These are phyloP conservation scores for Procavia capensis DNA, from an alignment of 2,113 vertebrate species.

Conservation along the genomic window DNA sequence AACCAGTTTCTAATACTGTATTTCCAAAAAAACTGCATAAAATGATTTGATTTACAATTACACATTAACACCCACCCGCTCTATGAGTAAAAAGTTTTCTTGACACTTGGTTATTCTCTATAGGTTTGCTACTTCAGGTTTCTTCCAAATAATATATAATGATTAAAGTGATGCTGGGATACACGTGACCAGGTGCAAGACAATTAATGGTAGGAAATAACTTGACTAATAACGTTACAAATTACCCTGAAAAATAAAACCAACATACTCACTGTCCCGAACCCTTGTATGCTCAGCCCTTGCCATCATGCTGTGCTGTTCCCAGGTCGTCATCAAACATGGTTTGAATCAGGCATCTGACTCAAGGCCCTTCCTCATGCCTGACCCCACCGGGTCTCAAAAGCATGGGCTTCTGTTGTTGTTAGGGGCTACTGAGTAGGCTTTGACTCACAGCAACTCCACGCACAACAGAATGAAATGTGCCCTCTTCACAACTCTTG, in stretches of 20 bases:
- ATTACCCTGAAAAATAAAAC: background rate
- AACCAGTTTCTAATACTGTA: background rate
- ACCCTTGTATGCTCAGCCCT: background rate
- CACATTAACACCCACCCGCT: background rate
- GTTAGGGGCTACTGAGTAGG: background rate
- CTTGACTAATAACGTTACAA: background rate
- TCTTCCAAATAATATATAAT: constrained; percentile 14
- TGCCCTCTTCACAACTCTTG: background rate
- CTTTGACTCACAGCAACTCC: background rate
- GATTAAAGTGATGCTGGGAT: background rate
- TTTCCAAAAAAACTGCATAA: background rate
- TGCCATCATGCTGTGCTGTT: background rate
- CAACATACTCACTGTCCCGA: no score
- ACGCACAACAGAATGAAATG: background rate
- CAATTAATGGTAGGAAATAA: constrained; percentile 20
- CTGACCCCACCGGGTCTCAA: background rate
- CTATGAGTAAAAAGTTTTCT: background rate
- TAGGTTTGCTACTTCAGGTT: background rate
- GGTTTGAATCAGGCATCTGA: background rate
- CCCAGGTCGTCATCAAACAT: background rate
- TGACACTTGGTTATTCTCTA: background rate
- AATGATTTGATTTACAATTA: background rate
- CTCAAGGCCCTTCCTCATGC: background rate
- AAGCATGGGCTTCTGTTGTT: background rate
- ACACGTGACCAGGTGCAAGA: background rate